Conservation (phyloP, 1,140 invertebrate genomes). For the Drosophila sechellia region DNA sequence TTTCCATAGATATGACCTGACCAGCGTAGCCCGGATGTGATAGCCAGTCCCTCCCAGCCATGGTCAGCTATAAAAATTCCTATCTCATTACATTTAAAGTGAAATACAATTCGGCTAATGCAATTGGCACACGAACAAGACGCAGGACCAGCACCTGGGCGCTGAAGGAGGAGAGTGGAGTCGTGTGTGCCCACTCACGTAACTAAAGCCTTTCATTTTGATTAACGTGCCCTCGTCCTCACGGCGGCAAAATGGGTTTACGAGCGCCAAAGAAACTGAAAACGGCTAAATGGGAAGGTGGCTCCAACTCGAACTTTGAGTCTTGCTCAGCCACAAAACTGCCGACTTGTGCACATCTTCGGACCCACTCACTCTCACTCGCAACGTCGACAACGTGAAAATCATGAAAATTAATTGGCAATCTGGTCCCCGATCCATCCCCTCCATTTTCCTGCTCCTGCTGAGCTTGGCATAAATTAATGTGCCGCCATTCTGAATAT, state of each 20-base stretch:
- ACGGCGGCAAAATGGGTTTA: constrained; percentile 45
- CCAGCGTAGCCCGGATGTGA: background rate
- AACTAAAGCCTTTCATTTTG: constrained; percentile 51
- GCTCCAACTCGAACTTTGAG: background rate
- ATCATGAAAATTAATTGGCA: constrained; percentile 74
- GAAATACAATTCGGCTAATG: constrained; percentile 80
- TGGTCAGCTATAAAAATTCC: constrained; percentile 60
- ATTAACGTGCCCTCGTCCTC: constrained; percentile 30
- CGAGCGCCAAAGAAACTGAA: constrained; percentile 6
- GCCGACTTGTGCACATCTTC: constrained; percentile 33
- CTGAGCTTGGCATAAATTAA: constrained; percentile 56
- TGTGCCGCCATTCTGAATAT: constrained; percentile 46
- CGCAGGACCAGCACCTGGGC: background rate
- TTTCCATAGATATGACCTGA: background rate
- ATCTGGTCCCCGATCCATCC: constrained; percentile 24
- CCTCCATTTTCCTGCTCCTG: constrained; percentile 16
- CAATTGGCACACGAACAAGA: constrained; percentile 64
- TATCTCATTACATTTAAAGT: constrained; percentile 73
- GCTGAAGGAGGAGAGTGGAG: background rate
- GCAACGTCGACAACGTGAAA: constrained; percentile 29
- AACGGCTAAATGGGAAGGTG: background rate
- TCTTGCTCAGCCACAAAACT: constrained; percentile 21
- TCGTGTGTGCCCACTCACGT: constrained; percentile 32
- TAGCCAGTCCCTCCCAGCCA: background rate
- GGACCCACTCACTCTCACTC: constrained; percentile 3